Evolutionary conservation across 2,113 vertebrate genomes (phyloP).

Genomic region (Telmatochromis brichardi): DNA sequence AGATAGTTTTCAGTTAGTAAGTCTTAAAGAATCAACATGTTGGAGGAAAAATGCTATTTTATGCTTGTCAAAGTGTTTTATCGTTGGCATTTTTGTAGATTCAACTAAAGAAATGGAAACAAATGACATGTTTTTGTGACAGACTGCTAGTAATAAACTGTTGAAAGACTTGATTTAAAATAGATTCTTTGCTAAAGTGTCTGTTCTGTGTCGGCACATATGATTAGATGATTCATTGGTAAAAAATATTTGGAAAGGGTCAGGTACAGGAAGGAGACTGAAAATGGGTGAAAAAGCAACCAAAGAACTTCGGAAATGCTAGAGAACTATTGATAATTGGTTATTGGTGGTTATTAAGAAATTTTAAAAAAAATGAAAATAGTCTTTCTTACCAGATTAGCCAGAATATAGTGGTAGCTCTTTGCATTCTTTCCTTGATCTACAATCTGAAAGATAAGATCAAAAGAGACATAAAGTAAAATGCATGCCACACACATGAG

Average conservation of each 20-base stretch:
- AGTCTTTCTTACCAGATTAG: conserved; percentile 87
- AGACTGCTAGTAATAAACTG: not conserved
- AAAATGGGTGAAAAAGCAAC: not conserved
- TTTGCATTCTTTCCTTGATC: conserved; percentile 93
- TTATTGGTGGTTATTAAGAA: not conserved
- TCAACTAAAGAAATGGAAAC: not conserved
- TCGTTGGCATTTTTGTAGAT: not conserved
- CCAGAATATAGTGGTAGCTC: conserved; percentile 97
- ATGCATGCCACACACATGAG: not conserved
- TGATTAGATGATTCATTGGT: not conserved
- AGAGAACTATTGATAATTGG: not conserved
- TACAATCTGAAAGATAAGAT: conserved; percentile 80
- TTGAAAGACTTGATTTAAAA: not conserved
- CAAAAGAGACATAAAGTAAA: not conserved
- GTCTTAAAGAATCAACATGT: not conserved
- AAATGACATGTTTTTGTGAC: not conserved
- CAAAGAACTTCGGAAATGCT: not conserved
- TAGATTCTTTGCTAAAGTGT: not conserved
- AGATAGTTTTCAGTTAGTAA: not conserved
- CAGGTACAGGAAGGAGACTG: not conserved
- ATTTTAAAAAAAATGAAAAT: fast-evolving
- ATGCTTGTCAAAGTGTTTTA: not conserved
- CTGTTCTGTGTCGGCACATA: not conserved
- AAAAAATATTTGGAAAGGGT: not conserved
- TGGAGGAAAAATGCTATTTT: not conserved